A percentile compares a stretch with the other conserved stretches of the same genome.
Evolutionary conservation across 2,888 invertebrate species (phyloP).

Genomic region (Oxystoma pomonae): DNA sequence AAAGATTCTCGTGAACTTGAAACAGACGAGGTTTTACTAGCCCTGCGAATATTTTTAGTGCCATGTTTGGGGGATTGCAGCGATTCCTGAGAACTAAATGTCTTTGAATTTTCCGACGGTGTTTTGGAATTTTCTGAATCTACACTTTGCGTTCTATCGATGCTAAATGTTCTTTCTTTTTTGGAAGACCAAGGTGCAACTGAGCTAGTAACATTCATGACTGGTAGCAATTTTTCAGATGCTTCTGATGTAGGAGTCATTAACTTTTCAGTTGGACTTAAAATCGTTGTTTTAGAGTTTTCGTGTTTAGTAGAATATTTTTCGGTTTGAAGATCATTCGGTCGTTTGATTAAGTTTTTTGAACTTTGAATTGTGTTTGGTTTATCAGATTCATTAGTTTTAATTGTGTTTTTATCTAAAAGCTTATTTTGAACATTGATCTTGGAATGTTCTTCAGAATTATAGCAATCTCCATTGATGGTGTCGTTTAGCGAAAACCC

Average conservation of each 20-base stretch:
- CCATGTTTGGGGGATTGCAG: slow-evolving; percentile 29
- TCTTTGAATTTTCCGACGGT: slow-evolving; percentile 12
- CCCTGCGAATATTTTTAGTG: not conserved
- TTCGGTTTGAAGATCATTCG: too few relatives aligned
- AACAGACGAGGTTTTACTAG: slow-evolving; percentile 3
- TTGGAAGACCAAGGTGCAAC: slow-evolving; percentile 28
- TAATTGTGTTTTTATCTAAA: too few relatives aligned
- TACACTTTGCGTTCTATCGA: slow-evolving; percentile 31
- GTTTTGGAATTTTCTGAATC: slow-evolving; percentile 31
- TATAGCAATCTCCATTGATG: too few relatives aligned
- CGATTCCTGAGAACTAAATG: slow-evolving; percentile 33
- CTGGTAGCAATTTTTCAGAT: slow-evolving; percentile 32
- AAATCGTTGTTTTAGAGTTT: too few relatives aligned
- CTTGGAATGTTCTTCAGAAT: too few relatives aligned
- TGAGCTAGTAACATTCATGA: slow-evolving; percentile 40
- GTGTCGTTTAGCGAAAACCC: too few relatives aligned
- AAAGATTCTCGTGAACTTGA: slow-evolving; percentile 7
- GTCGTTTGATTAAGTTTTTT: too few relatives aligned
- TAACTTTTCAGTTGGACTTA: not conserved
- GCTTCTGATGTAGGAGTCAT: not conserved
- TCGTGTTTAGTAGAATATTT: too few relatives aligned
- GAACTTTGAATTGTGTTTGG: too few relatives aligned
- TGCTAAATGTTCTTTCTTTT: slow-evolving; percentile 38
- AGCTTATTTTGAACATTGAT: too few relatives aligned
- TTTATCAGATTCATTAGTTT: too few relatives aligned